Evolutionary conservation across 2,113 vertebrate species (phyloP).

Genomic region (Planiliza haematocheilus): DNA sequence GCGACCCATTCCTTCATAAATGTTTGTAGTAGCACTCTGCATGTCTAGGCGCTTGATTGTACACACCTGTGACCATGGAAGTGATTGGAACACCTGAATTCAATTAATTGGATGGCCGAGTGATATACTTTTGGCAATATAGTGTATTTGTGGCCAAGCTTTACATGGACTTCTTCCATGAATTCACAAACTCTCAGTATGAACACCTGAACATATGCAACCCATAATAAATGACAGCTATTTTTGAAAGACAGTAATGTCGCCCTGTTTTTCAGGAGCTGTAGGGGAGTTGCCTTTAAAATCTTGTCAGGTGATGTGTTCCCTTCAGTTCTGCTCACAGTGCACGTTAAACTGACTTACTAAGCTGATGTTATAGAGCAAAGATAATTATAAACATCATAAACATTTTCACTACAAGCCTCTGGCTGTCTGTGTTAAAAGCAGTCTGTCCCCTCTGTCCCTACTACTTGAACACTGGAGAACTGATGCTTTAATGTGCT

Average conservation of each 20-base stretch:
- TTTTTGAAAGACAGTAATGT: no score
- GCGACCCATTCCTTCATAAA: no score
- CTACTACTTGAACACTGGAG: neutral
- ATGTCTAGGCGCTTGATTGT: no score
- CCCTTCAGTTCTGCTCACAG: slow-evolving; percentile 4
- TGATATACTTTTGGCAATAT: no score
- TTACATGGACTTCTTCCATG: neutral
- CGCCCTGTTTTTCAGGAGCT: slow-evolving; percentile 1
- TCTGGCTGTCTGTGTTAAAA: slow-evolving; percentile 8
- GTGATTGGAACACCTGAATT: no score
- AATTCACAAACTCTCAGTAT: neutral
- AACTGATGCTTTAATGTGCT: neutral
- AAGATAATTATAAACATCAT: slow-evolving; percentile 48
- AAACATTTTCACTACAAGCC: slow-evolving; percentile 41
- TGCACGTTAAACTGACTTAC: slow-evolving; percentile 45
- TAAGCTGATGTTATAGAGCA: slow-evolving; percentile 18
- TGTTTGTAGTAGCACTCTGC: no score
- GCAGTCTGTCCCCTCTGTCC: neutral
- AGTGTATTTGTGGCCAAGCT: no score
- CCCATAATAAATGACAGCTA: no score
- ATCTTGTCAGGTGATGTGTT: slow-evolving; percentile 30
- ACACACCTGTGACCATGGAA: no score
- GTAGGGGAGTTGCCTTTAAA: slow-evolving; percentile 3
- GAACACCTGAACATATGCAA: no score
- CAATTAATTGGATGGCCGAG: no score